A percentile compares a stretch with the other conserved stretches of the same genome.
Conservation (phyloP, 2,113 vertebrate species). For the Amia ocellicauda region DNA sequence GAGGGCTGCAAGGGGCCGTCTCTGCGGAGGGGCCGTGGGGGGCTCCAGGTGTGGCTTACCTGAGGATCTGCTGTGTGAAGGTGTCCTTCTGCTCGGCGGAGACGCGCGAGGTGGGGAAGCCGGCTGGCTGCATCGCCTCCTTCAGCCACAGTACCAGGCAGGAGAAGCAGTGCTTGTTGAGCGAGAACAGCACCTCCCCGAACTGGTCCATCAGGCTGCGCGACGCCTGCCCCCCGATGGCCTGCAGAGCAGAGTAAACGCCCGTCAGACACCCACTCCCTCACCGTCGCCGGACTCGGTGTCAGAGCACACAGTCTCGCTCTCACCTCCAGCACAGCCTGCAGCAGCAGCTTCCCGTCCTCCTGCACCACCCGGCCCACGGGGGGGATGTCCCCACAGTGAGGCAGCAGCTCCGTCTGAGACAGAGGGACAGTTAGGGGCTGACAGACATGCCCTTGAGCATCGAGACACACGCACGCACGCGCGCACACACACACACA, state of each 20-base stretch:
- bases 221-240: constrained; percentile 89
- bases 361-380: constrained; percentile 88
- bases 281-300: accelerated
- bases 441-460: constrained; percentile 12
- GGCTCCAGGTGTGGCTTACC: constrained; percentile 56
- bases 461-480: too few species aligned
- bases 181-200: constrained; percentile 88
- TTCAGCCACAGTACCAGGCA: constrained; percentile 90
- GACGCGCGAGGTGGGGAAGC: constrained; percentile 86
- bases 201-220: constrained; percentile 97
- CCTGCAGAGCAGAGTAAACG: constrained; percentile 56
- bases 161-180: constrained; percentile 96
- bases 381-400: constrained; percentile 82
- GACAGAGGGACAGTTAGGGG: constrained; percentile 15
- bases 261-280: background rate
- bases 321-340: constrained; percentile 90
- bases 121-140: constrained; percentile 85
- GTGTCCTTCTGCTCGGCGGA: constrained; percentile 87
- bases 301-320: accelerated
- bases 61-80: constrained; percentile 95
- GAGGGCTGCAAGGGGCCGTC: background rate
- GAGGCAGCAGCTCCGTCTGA: constrained; percentile 90
- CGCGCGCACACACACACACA: background rate
- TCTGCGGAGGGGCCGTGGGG: background rate
- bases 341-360: constrained; percentile 83